Evolutionary conservation across 2,113 vertebrate genomes (phyloP).

Genomic region (Pantherophis guttatus): DNA sequence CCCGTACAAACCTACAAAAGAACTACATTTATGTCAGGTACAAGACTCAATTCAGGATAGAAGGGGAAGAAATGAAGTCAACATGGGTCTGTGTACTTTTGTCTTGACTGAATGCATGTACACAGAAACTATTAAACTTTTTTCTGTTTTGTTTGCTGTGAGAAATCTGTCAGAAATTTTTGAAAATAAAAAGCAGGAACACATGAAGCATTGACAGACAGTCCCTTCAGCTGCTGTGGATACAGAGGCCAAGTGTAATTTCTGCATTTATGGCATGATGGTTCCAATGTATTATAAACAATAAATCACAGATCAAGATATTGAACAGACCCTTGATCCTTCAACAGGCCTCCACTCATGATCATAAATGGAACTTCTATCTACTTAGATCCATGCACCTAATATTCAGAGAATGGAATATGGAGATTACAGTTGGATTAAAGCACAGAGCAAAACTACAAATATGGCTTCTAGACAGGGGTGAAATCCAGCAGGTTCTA

Average conservation of each 20-base stretch:
- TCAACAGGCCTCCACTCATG: neutral
- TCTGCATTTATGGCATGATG: neutral
- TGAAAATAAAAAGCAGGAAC: slow-evolving; percentile 38
- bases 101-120: slow-evolving; percentile 29
- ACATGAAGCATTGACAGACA: neutral
- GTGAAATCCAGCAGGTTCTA: too few species aligned
- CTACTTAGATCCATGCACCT: neutral
- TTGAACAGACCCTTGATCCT: neutral
- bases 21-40: neutral
- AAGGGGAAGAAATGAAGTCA: slow-evolving; percentile 34
- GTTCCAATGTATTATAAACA: neutral
- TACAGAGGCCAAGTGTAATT: neutral
- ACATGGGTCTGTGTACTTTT: neutral
- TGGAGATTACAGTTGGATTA: neutral
- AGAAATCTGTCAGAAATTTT: slow-evolving; percentile 19
- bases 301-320: neutral
- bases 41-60: slow-evolving; percentile 39
- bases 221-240: neutral
- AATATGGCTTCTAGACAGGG: neutral
- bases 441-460: neutral
- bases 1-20: neutral
- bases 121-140: slow-evolving; percentile 46
- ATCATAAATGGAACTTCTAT: neutral
- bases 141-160: slow-evolving; percentile 17
- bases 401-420: neutral